Conservation (phyloP, 1,140 invertebrate species). For the Ceratina australensis region DNA sequence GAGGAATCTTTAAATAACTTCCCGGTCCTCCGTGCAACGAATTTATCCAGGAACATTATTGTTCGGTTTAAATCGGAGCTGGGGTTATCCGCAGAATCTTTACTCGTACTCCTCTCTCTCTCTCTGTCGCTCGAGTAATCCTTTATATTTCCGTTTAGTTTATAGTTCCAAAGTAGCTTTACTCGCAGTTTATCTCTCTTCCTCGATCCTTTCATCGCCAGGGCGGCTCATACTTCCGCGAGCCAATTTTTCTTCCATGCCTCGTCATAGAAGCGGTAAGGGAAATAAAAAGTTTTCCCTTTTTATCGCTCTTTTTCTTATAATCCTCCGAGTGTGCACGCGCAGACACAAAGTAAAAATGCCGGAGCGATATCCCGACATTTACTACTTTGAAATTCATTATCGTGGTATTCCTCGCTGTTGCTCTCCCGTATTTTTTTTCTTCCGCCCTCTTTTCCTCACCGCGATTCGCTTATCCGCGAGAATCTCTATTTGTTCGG, state of each 20-base stretch:
- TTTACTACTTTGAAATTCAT: background rate
- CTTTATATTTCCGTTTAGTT: background rate
- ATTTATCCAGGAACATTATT: constrained; percentile 27
- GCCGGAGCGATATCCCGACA: background rate
- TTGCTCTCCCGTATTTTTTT: too few species aligned
- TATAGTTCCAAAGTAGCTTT: constrained; percentile 11
- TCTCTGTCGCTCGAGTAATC: background rate
- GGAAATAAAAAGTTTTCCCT: constrained; percentile 28
- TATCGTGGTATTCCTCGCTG: background rate
- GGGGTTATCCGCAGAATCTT: constrained; percentile 59
- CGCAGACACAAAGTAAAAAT: background rate
- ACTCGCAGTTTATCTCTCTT: constrained; percentile 4
- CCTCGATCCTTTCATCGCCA: background rate
- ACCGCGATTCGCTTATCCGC: background rate
- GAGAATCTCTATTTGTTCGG: constrained; percentile 7
- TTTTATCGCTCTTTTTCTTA: background rate
- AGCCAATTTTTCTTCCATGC: constrained; percentile 31
- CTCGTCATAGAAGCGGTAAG: background rate
- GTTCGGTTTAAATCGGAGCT: constrained; percentile 50
- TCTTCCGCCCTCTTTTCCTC: background rate
- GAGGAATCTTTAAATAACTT: constrained; percentile 37
- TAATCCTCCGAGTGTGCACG: constrained; percentile 6
- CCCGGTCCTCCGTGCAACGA: constrained; percentile 36
- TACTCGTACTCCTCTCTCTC: constrained; percentile 10
- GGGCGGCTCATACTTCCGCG: background rate